Evolutionary conservation across 1,140 invertebrate species (phyloP), one percentile per base, ranked within the genome.

Genomic region (Elysia chlorotica): DNA sequence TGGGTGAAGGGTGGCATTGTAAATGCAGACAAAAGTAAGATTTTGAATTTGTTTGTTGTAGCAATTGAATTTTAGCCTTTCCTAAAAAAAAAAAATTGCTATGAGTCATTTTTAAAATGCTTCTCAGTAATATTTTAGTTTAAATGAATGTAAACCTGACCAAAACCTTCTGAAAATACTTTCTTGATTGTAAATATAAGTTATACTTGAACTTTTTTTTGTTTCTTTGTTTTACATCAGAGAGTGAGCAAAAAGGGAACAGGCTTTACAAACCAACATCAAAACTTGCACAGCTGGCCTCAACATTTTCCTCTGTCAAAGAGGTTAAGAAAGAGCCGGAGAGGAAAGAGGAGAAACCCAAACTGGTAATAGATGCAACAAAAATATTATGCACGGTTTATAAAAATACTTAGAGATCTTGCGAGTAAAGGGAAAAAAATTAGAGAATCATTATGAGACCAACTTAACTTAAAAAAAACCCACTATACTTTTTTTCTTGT

Each of bases 1-100:
- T 99, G 97, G 95, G 94, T 99, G 0, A 97, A 98, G 87, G 97
- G 96, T 61, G 96, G 95, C 59, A 95, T 95, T 1, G 98, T 98
- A 82, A 96, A 98, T 92, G 94, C 96, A 71, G 96, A 95, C 17
- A 93, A 77, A 74, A 71, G 78, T 81, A 71, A 78, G 65, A 38
- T 10, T 5, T 65, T n/a, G n/a, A n/a, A n/a, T 14, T 48, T n/a
- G n/a, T 48, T 48, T 48, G 41, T 48, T 48, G n/a, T 48, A 48
- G 41, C n/a, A 14, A n/a, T 48, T 48, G 10, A 14, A 48, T n/a
- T 48, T n/a, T 48, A 48, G n/a, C n/a, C n/a, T n/a, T n/a, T n/a
- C n/a, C n/a, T n/a, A n/a, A n/a, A n/a, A n/a, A n/a, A n/a, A n/a
- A n/a, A n/a, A n/a, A n/a, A n/a, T n/a, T n/a, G n/a, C n/a, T n/a